phyloP scores from a whole-genome alignment of 2,113 vertebrate genomes.

The Cyphomyrus plagiostoma region DNA sequence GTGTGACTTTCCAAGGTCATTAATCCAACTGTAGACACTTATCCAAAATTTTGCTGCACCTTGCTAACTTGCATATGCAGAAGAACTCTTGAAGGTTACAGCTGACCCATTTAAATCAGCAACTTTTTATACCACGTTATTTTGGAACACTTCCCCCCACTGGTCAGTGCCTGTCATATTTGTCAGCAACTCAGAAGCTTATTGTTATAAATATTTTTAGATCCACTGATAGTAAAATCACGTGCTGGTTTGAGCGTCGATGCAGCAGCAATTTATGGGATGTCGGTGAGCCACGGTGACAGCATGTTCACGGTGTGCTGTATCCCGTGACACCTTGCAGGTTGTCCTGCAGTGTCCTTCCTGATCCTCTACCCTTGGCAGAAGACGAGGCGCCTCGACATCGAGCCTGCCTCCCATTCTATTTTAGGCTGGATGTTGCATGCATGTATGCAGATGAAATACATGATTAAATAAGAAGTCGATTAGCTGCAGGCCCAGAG shows the following conservation, averaged over 20 bases:
- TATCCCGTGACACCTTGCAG: background rate
- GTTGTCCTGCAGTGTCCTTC: background rate
- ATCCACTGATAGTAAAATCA: background rate
- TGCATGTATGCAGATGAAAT: background rate
- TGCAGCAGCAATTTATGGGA: background rate
- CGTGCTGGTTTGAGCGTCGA: background rate
- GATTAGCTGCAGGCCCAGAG: background rate
- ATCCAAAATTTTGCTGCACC: background rate
- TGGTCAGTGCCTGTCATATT: no score
- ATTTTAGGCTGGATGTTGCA: background rate
- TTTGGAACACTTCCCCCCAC: background rate
- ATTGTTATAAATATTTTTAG: constrained; percentile 7
- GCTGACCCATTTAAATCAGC: background rate
- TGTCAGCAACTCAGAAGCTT: background rate
- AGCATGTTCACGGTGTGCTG: no score
- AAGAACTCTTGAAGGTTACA: background rate
- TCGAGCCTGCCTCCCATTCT: background rate
- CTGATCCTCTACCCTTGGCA: background rate
- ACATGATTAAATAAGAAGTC: background rate
- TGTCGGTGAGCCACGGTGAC: background rate
- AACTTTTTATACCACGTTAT: background rate
- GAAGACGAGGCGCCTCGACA: background rate
- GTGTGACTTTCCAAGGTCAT: background rate
- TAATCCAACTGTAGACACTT: background rate
- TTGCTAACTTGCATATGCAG: background rate